A percentile compares a stretch with the other conserved stretches of the same genome.
Conservation (phyloP, 1,140 invertebrate genomes). For the Dendroctonus ponderosae region DNA sequence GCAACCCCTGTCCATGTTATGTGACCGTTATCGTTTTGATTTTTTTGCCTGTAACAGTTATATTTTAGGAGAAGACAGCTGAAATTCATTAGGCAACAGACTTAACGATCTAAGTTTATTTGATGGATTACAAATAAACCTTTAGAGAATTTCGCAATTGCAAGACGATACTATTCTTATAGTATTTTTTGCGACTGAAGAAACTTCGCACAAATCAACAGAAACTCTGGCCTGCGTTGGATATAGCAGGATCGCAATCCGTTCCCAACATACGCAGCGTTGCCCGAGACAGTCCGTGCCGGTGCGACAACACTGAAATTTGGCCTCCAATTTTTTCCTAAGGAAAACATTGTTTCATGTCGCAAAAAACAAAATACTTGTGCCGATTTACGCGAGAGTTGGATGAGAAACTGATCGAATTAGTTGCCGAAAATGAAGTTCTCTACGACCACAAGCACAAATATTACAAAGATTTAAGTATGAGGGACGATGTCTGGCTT, state of each 20-base stretch:
- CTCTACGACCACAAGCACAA: slow-evolving; percentile 28
- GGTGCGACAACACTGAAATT: slow-evolving; percentile 11
- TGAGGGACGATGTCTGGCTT: slow-evolving; percentile 31
- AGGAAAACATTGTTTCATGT: slow-evolving; percentile 43
- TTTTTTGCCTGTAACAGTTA: neutral
- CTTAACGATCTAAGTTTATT: neutral
- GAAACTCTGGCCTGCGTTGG: slow-evolving; percentile 8
- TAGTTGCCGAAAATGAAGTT: slow-evolving; percentile 30
- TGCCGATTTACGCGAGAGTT: slow-evolving; percentile 32
- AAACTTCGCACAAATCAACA: neutral
- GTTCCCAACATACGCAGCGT: slow-evolving; percentile 30
- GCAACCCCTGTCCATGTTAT: too few species aligned
- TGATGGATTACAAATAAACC: neutral
- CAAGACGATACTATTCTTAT: neutral
- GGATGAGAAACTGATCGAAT: slow-evolving; percentile 32
- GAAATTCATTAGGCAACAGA: too few species aligned
- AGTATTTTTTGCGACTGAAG: neutral
- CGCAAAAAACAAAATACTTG: slow-evolving; percentile 26
- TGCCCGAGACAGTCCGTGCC: slow-evolving; percentile 27
- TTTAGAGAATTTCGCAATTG: neutral
- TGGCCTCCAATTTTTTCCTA: slow-evolving; percentile 2
- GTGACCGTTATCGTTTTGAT: too few species aligned
- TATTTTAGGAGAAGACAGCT: neutral
- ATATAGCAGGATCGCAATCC: slow-evolving; percentile 20
- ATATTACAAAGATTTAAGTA: slow-evolving; percentile 30